Base-by-base conservation (phyloP, 1,140 invertebrate species). In the Campoletis sonorensis region DNA sequence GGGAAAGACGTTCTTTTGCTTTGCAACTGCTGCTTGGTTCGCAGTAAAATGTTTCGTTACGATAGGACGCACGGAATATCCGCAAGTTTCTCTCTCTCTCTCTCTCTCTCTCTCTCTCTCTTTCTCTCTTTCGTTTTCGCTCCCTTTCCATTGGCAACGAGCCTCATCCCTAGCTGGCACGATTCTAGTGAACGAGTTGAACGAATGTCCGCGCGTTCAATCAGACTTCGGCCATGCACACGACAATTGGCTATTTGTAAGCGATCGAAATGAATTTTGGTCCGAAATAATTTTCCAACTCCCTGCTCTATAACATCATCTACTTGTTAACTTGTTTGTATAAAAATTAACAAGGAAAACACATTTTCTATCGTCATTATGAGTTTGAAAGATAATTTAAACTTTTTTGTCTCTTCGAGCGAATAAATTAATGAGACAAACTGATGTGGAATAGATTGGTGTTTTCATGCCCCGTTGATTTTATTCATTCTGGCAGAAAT, bases 101-200 rank as follows among this genome's bases (percentile, higher is more conserved):
- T 26, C 11, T 58, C 49, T 10, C 30, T 37, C 75, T 30, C 75
- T 21, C 33, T 64, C 5, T 26, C 61, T 8, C 3, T 54, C 30
- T 33, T 7, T 33, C 30, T 33, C 30, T 33, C 30, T 33, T 7
- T 33, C 30, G 2, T 7, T 33, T 18, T 54, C 49, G 10, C 16
- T 4, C 30, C 27, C 26, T 26, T 23, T 54, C 16, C 51, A 54
- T 54, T n/a, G 51, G 18, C n/a, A 4, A 8, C 16, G 16, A 13
- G 30, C 15, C 26, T 33, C 26, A 73, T 45, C 79, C 49, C 26
- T 71, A 45, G 40, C 11, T 45, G 40, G 40, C 40, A 45, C 79
- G 51, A 81, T 79, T 83, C 78, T 23, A 27, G 75, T 67, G 26
- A 68, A 83, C 27, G 30, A 77, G 77, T 77, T 80, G 79, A 80